phyloP scores from a whole-genome alignment of 2,797 vertebrate species.

The Phoxinus dragarum region DNA sequence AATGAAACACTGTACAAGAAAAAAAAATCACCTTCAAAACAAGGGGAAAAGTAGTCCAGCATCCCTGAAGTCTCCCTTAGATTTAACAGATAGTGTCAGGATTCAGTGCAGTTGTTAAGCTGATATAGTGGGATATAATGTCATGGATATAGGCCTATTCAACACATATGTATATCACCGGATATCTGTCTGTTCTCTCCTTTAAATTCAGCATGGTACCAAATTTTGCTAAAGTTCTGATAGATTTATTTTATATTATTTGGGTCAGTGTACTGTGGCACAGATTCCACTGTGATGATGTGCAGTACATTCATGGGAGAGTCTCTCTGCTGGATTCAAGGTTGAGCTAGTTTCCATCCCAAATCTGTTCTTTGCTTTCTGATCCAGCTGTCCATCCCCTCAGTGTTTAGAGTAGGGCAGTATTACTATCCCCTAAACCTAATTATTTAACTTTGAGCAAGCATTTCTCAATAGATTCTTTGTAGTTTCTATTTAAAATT shows the following conservation, averaged over 20 bases:
- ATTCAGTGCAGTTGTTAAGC: neutral
- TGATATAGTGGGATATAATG: neutral
- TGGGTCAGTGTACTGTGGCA: constrained; percentile 54
- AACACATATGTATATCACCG: neutral
- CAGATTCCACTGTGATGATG: constrained; percentile 25
- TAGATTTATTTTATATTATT: constrained; percentile 16
- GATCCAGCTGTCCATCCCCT: neutral
- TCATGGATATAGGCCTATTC: neutral
- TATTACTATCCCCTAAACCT: neutral
- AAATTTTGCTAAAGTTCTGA: constrained; percentile 31
- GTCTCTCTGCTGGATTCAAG: constrained; percentile 14
- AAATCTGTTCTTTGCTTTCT: neutral
- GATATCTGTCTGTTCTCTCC: constrained; percentile 4
- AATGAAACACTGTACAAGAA: neutral
- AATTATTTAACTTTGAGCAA: too few species aligned
- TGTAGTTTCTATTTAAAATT: too few species aligned
- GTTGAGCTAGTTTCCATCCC: neutral
- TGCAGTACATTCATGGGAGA: neutral
- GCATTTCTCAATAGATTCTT: too few species aligned
- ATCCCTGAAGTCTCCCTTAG: neutral
- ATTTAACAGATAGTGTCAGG: neutral
- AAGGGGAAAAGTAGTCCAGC: neutral
- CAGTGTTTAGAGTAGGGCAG: neutral
- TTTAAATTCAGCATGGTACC: constrained; percentile 20
- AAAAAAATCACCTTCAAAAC: neutral